These are phyloP conservation scores for Rhopalosiphum maidis DNA, from an alignment of 1,140 invertebrate species.

Conservation along the genomic window DNA sequence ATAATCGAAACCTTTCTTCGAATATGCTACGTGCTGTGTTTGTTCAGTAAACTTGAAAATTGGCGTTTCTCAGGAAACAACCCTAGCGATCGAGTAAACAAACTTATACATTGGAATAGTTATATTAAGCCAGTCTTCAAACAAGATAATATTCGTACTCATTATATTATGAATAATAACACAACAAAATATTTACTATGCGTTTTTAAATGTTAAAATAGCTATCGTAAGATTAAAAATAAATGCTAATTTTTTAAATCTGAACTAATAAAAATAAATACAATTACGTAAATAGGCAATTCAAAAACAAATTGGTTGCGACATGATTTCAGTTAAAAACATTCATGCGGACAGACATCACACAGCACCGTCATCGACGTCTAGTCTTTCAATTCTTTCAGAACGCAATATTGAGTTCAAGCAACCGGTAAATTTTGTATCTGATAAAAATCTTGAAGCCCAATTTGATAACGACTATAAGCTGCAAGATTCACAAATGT, in stretches of 20 bases:
- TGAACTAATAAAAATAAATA: not conserved
- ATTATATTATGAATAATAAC: not conserved
- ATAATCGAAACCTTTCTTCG: not conserved
- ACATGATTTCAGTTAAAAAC: not conserved
- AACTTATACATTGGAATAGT: not conserved
- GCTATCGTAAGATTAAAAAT: not conserved
- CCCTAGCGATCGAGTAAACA: slow-evolving; percentile 16
- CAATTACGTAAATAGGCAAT: not conserved
- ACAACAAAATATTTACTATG: not conserved
- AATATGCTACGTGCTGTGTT: slow-evolving; percentile 15
- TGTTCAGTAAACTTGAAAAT: slow-evolving; percentile 40
- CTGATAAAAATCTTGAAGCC: not conserved
- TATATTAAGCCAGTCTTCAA: slow-evolving; percentile 7
- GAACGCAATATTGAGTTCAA: not conserved
- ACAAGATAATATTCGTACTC: not conserved
- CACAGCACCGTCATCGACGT: too few species aligned
- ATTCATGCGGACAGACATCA: not conserved
- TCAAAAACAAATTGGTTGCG: not conserved
- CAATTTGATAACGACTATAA: not conserved
- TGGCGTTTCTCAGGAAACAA: slow-evolving; percentile 44
- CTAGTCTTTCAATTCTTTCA: not conserved
- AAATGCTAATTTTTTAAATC: not conserved
- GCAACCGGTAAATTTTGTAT: not conserved
- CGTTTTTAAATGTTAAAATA: not conserved
- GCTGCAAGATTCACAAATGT: not conserved